Evolutionary conservation across 2,113 vertebrate genomes (phyloP), one percentile per base, ranked within the genome.

Genomic region (Trachemys scripta): DNA sequence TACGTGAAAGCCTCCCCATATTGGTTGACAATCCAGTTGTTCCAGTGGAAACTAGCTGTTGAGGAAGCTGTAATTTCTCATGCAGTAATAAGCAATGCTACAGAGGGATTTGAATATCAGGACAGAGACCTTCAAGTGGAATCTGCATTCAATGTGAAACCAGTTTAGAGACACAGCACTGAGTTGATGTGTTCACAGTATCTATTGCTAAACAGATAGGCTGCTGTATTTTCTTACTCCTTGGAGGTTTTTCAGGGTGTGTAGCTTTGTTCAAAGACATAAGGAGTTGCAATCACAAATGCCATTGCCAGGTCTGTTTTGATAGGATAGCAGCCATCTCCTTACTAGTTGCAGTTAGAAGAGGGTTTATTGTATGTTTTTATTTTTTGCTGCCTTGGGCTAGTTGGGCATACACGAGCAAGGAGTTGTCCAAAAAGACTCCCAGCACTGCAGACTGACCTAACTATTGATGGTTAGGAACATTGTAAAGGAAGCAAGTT

Each of bases 391-490:
- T 96, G 75, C 95, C 85, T 88, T 89, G 65, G 84, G 82, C 90
- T 92, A 87, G 86, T 65, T 95, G 51, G 80, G 88, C 86, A 94
- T 54, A 69, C 92, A 85, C 91, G 80, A 90, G 94, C 75, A 92
- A 94, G 84, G 93, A 86, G 93, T 92, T 72, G 16, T 72, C 8
- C n/a, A 38, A 72, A 72, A 72, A 5, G 9, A 72, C 65, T 72
- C 19, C 65, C 19, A 72, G n/a, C 35, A 38, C 62, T 4, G 4
- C 62, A 69, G 16, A 35, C 62, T n/a, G 62, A 62, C 31, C 59
- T 62, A n/a, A 69, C 62, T n/a, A 19, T n/a, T 69, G 62, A 69
- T n/a, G 62, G 35, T 19, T 31, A 69, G 31, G 35, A 17, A 19
- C 16, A 72, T 17, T 72, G 65, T 38, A 72, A 20, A 72, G 31